These are phyloP conservation scores for Hyposoter didymator DNA, from an alignment of 2,888 invertebrate genomes.

Conservation along the genomic window DNA sequence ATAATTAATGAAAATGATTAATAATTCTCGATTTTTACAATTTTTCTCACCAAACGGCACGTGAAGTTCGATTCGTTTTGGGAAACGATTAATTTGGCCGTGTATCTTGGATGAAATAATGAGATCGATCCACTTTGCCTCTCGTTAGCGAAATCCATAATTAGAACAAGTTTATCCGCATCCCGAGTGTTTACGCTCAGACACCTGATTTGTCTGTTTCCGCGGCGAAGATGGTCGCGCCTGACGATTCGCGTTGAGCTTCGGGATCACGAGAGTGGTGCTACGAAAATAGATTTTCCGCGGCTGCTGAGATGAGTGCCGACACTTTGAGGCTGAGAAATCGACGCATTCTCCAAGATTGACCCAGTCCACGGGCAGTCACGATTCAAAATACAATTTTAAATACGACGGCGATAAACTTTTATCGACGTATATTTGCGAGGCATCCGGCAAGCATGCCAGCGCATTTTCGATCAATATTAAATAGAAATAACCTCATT, in stretches of 20 bases:
- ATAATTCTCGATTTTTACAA: not conserved
- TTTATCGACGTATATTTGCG: not conserved
- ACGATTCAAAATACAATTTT: not conserved
- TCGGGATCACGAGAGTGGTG: conserved; percentile 38
- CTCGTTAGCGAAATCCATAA: not conserved
- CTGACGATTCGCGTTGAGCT: conserved; percentile 56
- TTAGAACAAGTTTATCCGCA: not conserved
- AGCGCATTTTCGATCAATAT: not conserved
- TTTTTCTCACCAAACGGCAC: not conserved
- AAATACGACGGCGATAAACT: not conserved
- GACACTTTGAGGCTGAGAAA: conserved; percentile 53
- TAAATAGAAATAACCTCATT: too few relatives aligned
- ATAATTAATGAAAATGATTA: not conserved
- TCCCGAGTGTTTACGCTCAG: not conserved
- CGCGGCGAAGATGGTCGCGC: conserved; percentile 20
- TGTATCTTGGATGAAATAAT: not conserved
- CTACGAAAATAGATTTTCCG: conserved; percentile 60
- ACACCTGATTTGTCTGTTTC: not conserved
- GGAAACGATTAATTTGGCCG: not conserved
- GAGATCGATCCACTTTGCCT: not conserved
- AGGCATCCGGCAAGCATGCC: not conserved
- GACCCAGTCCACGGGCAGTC: conserved; percentile 31
- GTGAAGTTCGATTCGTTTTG: not conserved
- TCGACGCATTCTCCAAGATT: conserved; percentile 51
- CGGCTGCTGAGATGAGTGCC: conserved; percentile 32